Conservation (phyloP, 2,888 invertebrate species). For the Lingula anatina region DNA sequence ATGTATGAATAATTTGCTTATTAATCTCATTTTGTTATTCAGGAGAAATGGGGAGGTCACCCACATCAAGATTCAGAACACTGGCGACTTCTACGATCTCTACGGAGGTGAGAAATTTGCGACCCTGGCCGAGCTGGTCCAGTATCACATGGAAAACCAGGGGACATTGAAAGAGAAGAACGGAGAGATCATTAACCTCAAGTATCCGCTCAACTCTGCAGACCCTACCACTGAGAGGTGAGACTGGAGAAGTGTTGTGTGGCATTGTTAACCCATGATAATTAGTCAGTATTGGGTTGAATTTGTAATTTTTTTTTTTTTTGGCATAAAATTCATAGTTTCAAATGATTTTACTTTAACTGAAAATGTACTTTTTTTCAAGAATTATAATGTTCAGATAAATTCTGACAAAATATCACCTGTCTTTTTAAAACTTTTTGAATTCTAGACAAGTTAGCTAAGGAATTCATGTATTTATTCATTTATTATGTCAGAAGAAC, state of each 20-base stretch:
- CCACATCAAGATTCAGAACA: constrained; percentile 98
- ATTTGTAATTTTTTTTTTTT: too few relatives aligned
- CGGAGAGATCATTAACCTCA: constrained; percentile 88
- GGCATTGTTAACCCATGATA: too few relatives aligned
- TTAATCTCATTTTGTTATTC: too few relatives aligned
- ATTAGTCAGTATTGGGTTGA: too few relatives aligned
- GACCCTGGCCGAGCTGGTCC: constrained; percentile 91
- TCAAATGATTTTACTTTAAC: too few relatives aligned
- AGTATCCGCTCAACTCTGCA: constrained; percentile 88
- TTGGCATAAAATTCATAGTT: too few relatives aligned
- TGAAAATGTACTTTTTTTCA: too few relatives aligned
- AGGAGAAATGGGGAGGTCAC: constrained; percentile 91
- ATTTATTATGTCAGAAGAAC: too few relatives aligned
- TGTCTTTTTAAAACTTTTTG: background rate
- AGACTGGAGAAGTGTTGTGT: constrained; percentile 4
- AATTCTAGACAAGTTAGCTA: too few relatives aligned
- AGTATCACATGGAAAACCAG: constrained; percentile 95
- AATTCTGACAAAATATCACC: background rate
- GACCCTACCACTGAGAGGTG: constrained; percentile 95
- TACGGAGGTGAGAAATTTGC: constrained; percentile 98
- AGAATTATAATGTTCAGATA: too few relatives aligned
- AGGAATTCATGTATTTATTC: too few relatives aligned
- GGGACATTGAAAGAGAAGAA: constrained; percentile 90
- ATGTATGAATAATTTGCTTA: too few relatives aligned
- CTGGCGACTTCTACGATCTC: constrained; percentile 94